Evolutionary conservation across 92 coral and sea anemone species (phyloP).

Genomic region (Epizoanthus illoricatus): DNA sequence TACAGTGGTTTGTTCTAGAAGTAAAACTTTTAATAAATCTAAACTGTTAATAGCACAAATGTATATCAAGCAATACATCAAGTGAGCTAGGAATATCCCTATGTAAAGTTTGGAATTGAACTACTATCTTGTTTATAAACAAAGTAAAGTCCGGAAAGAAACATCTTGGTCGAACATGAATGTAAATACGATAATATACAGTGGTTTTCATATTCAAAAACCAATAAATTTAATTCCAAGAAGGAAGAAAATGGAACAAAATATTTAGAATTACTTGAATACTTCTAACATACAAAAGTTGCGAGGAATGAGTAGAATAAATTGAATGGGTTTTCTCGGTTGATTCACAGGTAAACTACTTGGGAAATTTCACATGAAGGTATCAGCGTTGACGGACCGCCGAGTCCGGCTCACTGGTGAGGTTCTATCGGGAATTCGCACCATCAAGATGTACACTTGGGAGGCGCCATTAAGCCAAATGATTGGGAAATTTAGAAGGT

Average conservation of each 20-base stretch:
- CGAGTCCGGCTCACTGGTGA: conserved; percentile 39
- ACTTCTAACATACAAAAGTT: neutral
- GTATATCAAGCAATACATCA: too few species aligned
- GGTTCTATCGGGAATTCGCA: conserved; percentile 35
- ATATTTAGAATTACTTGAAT: neutral
- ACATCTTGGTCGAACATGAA: too few species aligned
- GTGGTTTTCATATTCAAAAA: too few species aligned
- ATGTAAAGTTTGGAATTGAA: too few species aligned
- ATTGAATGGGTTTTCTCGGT: neutral
- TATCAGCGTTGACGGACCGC: conserved; percentile 31
- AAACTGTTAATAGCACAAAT: too few species aligned
- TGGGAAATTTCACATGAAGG: conserved; percentile 26
- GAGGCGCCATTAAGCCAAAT: conserved; percentile 13
- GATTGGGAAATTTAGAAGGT: conserved; percentile 37
- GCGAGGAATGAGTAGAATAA: neutral
- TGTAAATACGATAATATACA: too few species aligned
- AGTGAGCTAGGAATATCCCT: too few species aligned
- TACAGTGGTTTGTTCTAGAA: neutral
- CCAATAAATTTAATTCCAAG: too few species aligned
- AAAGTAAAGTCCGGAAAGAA: too few species aligned
- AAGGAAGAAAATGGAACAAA: too few species aligned
- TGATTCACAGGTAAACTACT: conserved; percentile 9
- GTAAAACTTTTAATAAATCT: too few species aligned
- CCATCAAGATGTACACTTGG: conserved; percentile 31
- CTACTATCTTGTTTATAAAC: too few species aligned